These are phyloP conservation scores for Trididemnum clinides DNA, from an alignment of 23 tunicate genomes.

Conservation along the genomic window DNA sequence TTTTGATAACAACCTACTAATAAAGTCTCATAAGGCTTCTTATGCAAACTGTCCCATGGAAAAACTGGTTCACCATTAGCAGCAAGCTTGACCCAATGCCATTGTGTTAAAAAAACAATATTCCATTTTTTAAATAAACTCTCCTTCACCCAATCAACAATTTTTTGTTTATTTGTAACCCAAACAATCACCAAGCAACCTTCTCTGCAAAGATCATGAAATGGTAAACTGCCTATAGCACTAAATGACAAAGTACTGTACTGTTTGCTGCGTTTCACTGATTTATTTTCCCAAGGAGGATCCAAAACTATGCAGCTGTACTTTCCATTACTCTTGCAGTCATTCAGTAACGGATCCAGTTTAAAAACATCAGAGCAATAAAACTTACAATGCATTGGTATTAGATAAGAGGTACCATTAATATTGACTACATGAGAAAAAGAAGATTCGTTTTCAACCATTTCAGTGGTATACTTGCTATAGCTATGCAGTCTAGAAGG, in stretches of 20 bases:
- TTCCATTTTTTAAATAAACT: conserved; percentile 57
- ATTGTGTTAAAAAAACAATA: conserved; percentile 40
- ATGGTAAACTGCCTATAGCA: conserved; percentile 34
- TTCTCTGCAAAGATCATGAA: conserved; percentile 23
- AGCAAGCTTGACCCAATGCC: conserved; percentile 91
- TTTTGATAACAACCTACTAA: conserved; percentile 49
- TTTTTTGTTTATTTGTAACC: conserved; percentile 84
- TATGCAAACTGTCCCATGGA: conserved; percentile 78
- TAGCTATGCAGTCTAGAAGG: too few species aligned
- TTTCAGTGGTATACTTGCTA: not conserved
- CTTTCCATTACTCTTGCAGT: conserved; percentile 46
- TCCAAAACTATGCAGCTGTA: conserved; percentile 72
- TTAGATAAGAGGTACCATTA: conserved; percentile 2
- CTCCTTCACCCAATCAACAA: conserved; percentile 56
- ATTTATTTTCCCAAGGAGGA: conserved; percentile 96
- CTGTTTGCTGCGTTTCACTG: conserved; percentile 76
- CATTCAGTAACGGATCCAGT: conserved; percentile 30
- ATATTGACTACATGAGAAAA: conserved; percentile 2
- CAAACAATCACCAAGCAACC: conserved; percentile 58
- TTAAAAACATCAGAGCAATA: conserved; percentile 44
- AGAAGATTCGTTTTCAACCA: not conserved
- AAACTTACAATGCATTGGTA: conserved; percentile 67
- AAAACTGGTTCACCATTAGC: conserved; percentile 50
- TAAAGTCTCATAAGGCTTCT: conserved; percentile 83
- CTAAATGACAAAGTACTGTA: conserved; percentile 61